phyloP scores from a whole-genome alignment of 92 coral and sea anemone genomes.

The Palythoa heliodiscus region DNA sequence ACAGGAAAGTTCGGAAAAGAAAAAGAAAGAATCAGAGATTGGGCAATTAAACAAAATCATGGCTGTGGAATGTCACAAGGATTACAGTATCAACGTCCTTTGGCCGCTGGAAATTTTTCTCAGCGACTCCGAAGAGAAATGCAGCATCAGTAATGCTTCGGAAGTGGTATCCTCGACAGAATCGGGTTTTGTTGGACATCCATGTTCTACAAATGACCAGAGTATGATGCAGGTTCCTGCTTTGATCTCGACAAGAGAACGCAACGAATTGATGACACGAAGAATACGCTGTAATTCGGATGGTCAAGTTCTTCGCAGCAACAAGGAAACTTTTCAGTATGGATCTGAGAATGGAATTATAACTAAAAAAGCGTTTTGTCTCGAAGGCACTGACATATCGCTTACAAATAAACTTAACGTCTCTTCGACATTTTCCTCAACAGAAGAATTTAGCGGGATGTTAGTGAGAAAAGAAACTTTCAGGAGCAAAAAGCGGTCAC shows the following conservation, averaged over 20 bases:
- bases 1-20: not conserved
- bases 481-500: not conserved
- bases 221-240: not conserved
- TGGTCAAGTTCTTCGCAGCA: not conserved
- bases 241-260: not conserved
- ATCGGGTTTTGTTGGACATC: not conserved
- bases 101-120: not conserved
- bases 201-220: not conserved
- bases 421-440: not conserved
- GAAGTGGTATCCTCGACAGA: not conserved
- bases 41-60: not conserved
- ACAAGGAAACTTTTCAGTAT: not conserved
- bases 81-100: not conserved
- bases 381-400: not conserved
- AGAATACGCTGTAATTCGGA: conserved; percentile 23
- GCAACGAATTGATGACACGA: not conserved
- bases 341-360: not conserved
- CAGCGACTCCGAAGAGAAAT: not conserved
- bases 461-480: not conserved
- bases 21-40: not conserved
- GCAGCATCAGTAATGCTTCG: not conserved
- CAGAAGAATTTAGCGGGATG: not conserved
- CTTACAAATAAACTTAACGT: not conserved
- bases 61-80: not conserved
- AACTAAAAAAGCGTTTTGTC: not conserved